These are phyloP conservation scores for Pteronotus mesoamericanus DNA, from an alignment of 2,797 vertebrate species.

Conservation along the genomic window DNA sequence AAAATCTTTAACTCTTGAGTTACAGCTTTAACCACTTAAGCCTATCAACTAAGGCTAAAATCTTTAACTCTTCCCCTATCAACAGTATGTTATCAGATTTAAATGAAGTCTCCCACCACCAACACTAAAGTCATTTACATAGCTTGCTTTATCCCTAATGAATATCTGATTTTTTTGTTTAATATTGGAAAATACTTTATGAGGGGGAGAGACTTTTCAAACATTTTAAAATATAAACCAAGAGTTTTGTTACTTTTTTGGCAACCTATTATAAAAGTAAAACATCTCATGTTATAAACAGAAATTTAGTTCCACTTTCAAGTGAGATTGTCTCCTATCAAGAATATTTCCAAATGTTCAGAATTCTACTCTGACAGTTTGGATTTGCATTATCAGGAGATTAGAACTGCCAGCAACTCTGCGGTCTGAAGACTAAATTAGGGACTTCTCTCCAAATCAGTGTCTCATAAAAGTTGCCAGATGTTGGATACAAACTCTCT, in stretches of 20 bases:
- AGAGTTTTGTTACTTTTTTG: background rate
- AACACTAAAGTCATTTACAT: background rate
- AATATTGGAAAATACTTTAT: background rate
- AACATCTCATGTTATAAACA: background rate
- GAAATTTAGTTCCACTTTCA: background rate
- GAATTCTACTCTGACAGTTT: background rate
- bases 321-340: background rate
- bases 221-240: background rate
- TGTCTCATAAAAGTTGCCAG: slow-evolving; percentile 14
- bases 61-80: background rate
- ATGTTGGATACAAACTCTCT: background rate
- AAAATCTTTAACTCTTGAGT: background rate
- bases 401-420: background rate
- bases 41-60: background rate
- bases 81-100: background rate
- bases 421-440: background rate
- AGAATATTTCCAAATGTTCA: background rate
- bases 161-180: background rate
- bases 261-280: background rate
- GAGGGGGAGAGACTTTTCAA: background rate
- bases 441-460: slow-evolving; percentile 24
- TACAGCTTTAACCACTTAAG: background rate
- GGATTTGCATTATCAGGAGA: background rate
- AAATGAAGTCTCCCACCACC: background rate
- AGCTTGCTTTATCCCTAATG: background rate